Percentiles rank a stretch among this genome's conserved stretches.
phyloP scores from a whole-genome alignment of 2,888 invertebrate species.

The Chromoteleia sp. region DNA sequence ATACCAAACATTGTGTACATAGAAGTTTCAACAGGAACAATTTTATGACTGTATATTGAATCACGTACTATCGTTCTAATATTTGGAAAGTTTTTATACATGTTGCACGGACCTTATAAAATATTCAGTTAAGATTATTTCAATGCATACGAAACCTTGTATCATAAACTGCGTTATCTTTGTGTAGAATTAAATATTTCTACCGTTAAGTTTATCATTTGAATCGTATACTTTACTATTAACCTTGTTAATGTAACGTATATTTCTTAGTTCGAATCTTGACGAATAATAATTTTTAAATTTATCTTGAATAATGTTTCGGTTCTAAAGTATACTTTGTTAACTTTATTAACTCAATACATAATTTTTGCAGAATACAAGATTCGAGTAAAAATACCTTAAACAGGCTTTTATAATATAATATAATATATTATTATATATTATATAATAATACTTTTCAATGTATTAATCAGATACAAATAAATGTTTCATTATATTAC shows the following conservation, averaged over 20 bases:
- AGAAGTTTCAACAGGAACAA: background rate
- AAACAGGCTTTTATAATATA: no score
- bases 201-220: constrained; percentile 2
- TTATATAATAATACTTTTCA: no score
- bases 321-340: no score
- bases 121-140: constrained; percentile 3
- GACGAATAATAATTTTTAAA: background rate
- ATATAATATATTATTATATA: no score
- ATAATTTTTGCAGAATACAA: no score
- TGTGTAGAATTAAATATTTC: background rate
- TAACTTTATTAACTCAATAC: no score
- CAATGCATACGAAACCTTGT: background rate
- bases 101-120: background rate
- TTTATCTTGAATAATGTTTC: background rate
- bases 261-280: background rate
- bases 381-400: no score
- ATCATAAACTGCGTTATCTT: constrained; percentile 5
- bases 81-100: constrained; percentile 4
- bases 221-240: background rate
- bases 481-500: no score
- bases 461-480: no score
- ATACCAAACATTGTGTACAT: background rate
- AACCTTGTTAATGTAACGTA: constrained; percentile 1
- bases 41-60: constrained; percentile 7
- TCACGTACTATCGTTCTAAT: constrained; percentile 2